These are phyloP conservation scores for Chaetodon auriga DNA, from an alignment of 2,113 vertebrate genomes.

Conservation along the genomic window DNA sequence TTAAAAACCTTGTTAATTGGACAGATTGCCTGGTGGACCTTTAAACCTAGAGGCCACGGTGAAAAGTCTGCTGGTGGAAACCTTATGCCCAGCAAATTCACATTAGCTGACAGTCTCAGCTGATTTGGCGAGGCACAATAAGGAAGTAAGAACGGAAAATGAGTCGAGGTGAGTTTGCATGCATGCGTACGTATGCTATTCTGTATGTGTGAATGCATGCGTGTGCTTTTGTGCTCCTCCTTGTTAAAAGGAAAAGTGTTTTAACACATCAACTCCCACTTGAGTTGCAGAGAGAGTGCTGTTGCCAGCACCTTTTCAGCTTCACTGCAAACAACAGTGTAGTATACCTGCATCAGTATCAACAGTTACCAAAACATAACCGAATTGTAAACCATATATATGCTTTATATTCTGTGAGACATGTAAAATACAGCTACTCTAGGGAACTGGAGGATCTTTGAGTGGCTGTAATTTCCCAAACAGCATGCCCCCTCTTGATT, in stretches of 20 bases:
- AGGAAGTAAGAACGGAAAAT: conserved; percentile 2
- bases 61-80: conserved; percentile 39
- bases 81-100: background rate
- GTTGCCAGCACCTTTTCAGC: conserved; percentile 66
- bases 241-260: conserved; percentile 58
- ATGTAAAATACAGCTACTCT: conserved; percentile 28
- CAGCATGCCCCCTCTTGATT: conserved; percentile 47
- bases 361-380: conserved; percentile 41
- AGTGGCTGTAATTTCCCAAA: conserved; percentile 55
- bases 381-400: conserved; percentile 9
- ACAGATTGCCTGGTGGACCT: conserved; percentile 54
- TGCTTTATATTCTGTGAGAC: conserved; percentile 26
- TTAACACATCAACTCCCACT: conserved; percentile 64
- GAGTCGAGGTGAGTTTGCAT: background rate
- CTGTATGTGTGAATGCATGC: background rate
- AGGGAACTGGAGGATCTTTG: conserved; percentile 32
- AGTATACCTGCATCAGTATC: conserved; percentile 28
- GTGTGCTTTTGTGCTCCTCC: conserved; percentile 13
- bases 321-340: conserved; percentile 42
- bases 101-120: conserved; percentile 20
- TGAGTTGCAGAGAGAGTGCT: conserved; percentile 48
- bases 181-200: background rate
- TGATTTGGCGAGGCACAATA: conserved; percentile 29
- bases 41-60: conserved; percentile 38
- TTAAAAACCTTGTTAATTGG: conserved; percentile 80